phyloP scores from a whole-genome alignment of 2,797 vertebrate species.

The Pyrocephalus nanus region DNA sequence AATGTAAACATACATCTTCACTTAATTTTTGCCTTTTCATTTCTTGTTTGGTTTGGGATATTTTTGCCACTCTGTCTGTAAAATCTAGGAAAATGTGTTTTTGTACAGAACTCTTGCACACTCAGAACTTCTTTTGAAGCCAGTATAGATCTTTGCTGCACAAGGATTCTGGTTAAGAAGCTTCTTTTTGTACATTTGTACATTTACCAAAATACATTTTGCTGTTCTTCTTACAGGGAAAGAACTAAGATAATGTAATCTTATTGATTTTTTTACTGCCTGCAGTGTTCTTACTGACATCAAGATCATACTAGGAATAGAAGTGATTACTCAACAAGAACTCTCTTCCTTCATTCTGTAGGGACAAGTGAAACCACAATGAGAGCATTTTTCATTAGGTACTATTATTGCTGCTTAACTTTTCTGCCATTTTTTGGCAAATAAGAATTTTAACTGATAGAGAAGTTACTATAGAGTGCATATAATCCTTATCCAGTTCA shows the following conservation, averaged over 20 bases:
- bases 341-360: not conserved
- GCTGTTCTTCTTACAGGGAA: not conserved
- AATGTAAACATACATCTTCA: slow-evolving; percentile 27
- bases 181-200: not conserved
- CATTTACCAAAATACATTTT: not conserved
- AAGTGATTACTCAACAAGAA: slow-evolving; percentile 51
- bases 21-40: not conserved
- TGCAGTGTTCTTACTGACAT: slow-evolving; percentile 45
- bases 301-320: slow-evolving; percentile 13
- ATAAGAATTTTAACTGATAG: not conserved
- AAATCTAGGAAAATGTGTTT: not conserved
- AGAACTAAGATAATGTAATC: slow-evolving; percentile 7
- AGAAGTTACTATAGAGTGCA: not conserved
- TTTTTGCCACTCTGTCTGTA: not conserved
- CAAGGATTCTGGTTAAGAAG: not conserved
- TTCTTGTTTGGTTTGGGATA: not conserved
- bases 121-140: not conserved
- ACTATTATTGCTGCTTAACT: not conserved
- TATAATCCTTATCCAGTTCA: not conserved
- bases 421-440: not conserved
- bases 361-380: not conserved
- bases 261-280: not conserved
- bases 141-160: not conserved
- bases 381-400: not conserved
- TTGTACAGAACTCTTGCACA: not conserved